Base-by-base conservation (phyloP, 2,113 vertebrate genomes). In the Pontoporia blainvillei region DNA sequence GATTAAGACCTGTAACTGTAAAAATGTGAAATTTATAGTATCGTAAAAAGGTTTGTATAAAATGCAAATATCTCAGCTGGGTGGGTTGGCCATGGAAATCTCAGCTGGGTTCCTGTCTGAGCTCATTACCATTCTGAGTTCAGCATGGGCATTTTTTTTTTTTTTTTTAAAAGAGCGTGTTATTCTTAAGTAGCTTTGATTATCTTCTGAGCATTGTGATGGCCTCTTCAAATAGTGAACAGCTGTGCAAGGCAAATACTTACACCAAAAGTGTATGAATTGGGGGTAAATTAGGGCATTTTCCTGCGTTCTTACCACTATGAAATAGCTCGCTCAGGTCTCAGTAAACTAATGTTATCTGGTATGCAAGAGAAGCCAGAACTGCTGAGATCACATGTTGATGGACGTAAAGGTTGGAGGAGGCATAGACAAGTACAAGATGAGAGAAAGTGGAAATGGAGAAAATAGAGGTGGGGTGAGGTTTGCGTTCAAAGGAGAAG, bases 131-230 rank as follows among this genome's bases (percentile, higher is more conserved):
- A 81, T 90, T 83, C 67, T 27, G 34, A 78, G 44, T 96, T 91
- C 86, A 66, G 69, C 20, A 8, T 20, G 57, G 61, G 90, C 83
- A 86, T 8, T 61, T 31, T 14, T 36, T 54, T 44, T 31, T 54
- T 44, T 29, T 52, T 62, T 76, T 27, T 15, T 13, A 91, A 96
- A 91, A 96, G 86, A 67, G 41, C 72, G n/a, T 93, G 90, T 84
- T 93, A 92, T 83, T 89, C 52, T 95, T 90, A 91, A 97, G 92
- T 36, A 93, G 86, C 59, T 92, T 88, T 96, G 95, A 97, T 94
- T 88, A 97, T 93, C 75, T 92, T 98, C 90, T 52, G 62, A 97
- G 92, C 44, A 44, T 57, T 82, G 8, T 41, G 39, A 95, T 29
- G 76, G 78, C 83, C 91, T 91, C 79, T 96, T 86, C 78, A 96